Conservation (phyloP, 2,113 vertebrate genomes). For the Greenwoodochromis staneri region DNA sequence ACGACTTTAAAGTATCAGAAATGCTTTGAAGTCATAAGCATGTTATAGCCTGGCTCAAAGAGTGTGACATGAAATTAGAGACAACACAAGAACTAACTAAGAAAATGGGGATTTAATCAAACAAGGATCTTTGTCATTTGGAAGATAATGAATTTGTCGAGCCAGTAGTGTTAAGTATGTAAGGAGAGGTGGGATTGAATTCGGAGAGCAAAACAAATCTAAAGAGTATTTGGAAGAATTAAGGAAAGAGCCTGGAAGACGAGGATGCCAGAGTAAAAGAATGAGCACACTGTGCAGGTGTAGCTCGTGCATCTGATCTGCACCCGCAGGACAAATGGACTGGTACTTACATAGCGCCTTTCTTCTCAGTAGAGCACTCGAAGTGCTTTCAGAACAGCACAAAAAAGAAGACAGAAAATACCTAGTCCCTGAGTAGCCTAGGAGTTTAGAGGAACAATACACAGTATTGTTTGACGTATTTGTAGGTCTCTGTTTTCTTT, state of each 20-base stretch:
- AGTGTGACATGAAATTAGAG: rapidly evolving
- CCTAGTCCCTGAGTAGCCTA: background rate
- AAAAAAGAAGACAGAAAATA: background rate
- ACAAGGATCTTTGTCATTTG: background rate
- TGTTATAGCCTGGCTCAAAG: background rate
- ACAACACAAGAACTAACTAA: background rate
- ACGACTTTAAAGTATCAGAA: background rate
- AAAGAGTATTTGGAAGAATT: background rate
- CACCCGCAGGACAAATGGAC: background rate
- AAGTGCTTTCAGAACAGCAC: background rate
- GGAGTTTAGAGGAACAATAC: background rate
- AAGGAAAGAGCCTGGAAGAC: background rate
- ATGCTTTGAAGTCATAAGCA: background rate
- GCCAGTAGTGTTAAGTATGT: background rate
- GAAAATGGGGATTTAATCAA: background rate
- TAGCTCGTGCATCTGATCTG: background rate
- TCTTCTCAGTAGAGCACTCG: background rate
- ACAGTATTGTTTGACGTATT: background rate
- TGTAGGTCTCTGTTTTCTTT: background rate
- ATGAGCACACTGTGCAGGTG: background rate
- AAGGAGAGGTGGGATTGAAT: background rate
- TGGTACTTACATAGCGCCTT: background rate
- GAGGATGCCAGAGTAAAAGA: background rate
- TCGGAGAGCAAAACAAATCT: background rate
- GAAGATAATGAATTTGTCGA: rapidly evolving